A percentile compares a stretch with the other conserved stretches of the same genome.
These are phyloP conservation scores for Chromis chromis DNA, from an alignment of 2,797 vertebrate species.

Conservation along the genomic window DNA sequence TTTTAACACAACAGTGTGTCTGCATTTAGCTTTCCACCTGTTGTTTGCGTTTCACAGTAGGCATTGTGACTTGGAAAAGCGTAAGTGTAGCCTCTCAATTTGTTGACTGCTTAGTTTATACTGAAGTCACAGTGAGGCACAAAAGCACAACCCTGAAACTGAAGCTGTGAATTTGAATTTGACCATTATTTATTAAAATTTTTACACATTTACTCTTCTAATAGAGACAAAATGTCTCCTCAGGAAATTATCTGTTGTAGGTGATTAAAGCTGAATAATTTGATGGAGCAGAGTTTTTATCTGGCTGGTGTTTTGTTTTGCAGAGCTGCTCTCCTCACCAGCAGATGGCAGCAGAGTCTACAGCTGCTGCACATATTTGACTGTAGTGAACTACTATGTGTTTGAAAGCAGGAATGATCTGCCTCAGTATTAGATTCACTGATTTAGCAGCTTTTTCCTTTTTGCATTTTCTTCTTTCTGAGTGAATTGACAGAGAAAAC, in stretches of 20 bases:
- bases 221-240: background rate
- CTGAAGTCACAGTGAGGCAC: too few relatives aligned
- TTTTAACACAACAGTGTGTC: conserved; percentile 75
- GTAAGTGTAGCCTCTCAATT: background rate
- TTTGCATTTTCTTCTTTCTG: too few relatives aligned
- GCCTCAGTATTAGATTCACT: too few relatives aligned
- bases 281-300: background rate
- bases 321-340: background rate
- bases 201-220: background rate
- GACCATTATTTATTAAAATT: background rate
- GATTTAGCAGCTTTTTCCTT: background rate
- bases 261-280: background rate
- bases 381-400: background rate
- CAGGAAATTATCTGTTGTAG: too few relatives aligned
- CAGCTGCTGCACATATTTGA: background rate
- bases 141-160: background rate
- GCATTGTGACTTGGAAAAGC: background rate
- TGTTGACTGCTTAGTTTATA: too few relatives aligned
- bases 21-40: background rate
- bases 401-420: too few relatives aligned
- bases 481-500: too few relatives aligned
- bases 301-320: background rate
- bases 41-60: background rate
- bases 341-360: conserved; percentile 50
- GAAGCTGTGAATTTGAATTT: background rate